These are phyloP conservation scores for Carcina quercana DNA, from an alignment of 2,888 invertebrate species.

Conservation along the genomic window DNA sequence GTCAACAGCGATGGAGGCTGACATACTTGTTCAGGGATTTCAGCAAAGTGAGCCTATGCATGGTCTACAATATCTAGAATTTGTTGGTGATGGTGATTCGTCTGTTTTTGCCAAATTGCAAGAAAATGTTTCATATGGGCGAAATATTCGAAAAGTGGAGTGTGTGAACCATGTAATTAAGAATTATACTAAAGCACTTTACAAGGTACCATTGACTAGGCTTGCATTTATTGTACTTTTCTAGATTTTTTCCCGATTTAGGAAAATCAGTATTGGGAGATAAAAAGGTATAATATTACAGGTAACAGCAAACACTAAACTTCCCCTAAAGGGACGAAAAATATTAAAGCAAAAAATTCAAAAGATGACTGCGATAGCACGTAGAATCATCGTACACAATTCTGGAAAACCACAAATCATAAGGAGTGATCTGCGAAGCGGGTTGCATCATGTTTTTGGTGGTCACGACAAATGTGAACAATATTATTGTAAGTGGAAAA, in stretches of 20 bases:
- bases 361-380: slow-evolving; percentile 3
- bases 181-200: slow-evolving; percentile 6
- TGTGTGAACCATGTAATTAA: slow-evolving; percentile 9
- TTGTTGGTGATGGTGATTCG: background rate
- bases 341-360: slow-evolving; percentile 2
- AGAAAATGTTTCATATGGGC: slow-evolving; percentile 10
- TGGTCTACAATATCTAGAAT: background rate
- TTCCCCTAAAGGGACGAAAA: slow-evolving; percentile 5
- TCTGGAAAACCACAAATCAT: background rate
- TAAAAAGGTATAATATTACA: background rate
- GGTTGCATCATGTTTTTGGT: background rate
- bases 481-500: background rate
- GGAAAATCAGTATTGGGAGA: background rate
- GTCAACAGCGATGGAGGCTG: slow-evolving; percentile 8
- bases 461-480: background rate
- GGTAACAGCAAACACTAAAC: slow-evolving; percentile 7
- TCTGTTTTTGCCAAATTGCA: slow-evolving; percentile 6
- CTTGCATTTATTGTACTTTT: background rate
- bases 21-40: background rate
- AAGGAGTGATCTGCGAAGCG: background rate
- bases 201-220: slow-evolving; percentile 1
- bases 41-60: background rate
- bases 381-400: background rate
- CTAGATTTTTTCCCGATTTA: background rate
- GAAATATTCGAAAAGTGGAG: slow-evolving; percentile 5